These are phyloP conservation scores for Plumapathes pennacea DNA, from an alignment of 92 coral and sea anemone species.

Conservation along the genomic window DNA sequence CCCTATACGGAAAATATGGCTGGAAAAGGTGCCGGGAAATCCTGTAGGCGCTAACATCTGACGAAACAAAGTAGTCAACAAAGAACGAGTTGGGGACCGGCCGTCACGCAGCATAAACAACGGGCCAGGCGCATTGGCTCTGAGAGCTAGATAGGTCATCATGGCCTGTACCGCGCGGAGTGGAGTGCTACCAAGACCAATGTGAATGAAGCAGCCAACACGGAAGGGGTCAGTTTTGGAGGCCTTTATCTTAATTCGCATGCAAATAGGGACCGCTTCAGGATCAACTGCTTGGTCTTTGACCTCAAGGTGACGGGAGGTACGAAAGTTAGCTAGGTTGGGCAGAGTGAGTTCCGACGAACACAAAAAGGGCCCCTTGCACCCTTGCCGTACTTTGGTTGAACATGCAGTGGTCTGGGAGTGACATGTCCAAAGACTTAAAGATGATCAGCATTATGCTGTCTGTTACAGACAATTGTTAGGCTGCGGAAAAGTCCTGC, in stretches of 20 bases:
- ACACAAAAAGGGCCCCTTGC: no score
- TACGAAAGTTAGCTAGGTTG: conserved; percentile 15
- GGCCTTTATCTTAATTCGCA: conserved; percentile 17
- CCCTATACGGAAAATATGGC: conserved; percentile 29
- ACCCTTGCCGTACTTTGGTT: conserved; percentile 46
- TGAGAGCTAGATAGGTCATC: neutral
- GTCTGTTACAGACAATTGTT: conserved; percentile 24
- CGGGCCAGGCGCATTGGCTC: conserved; percentile 18
- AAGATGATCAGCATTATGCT: conserved; percentile 2
- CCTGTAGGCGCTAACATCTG: conserved; percentile 2
- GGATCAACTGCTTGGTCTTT: conserved; percentile 29
- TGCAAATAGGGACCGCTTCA: neutral
- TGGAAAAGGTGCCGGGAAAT: conserved; percentile 17
- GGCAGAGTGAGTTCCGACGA: conserved; percentile 36
- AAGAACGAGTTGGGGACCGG: conserved; percentile 9
- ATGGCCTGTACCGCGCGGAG: conserved; percentile 15
- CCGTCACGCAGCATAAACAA: conserved; percentile 13
- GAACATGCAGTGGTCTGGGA: conserved; percentile 16
- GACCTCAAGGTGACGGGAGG: conserved; percentile 11
- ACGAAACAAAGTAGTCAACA: conserved; percentile 23
- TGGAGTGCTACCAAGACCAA: conserved; percentile 6
- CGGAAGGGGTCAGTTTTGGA: conserved; percentile 40
- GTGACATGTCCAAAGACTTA: neutral
- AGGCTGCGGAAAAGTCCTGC: conserved; percentile 16
- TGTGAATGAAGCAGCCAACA: conserved; percentile 4